Conservation (phyloP, 2,113 vertebrate genomes). For the Equus quagga region DNA sequence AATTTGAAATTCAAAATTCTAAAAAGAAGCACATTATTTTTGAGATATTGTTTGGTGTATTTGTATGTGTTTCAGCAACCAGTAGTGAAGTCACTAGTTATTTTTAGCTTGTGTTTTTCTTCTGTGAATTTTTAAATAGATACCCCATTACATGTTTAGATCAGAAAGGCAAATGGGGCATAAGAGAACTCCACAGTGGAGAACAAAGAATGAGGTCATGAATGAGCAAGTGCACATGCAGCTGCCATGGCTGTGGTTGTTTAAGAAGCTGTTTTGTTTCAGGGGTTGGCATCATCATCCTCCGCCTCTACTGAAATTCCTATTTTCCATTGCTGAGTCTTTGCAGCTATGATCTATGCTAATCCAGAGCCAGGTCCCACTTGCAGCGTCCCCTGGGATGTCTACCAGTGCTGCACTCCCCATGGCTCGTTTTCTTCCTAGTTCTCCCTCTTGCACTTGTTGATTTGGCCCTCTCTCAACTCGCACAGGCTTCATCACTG, state of each 20-base stretch:
- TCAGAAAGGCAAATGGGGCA: neutral
- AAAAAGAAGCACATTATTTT: neutral
- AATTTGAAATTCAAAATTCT: neutral
- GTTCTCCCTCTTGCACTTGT: neutral
- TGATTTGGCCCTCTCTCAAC: neutral
- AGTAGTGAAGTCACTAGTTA: neutral
- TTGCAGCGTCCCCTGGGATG: neutral
- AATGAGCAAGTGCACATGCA: neutral
- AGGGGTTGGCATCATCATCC: neutral
- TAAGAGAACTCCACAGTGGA: neutral
- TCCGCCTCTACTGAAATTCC: neutral
- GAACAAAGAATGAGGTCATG: neutral
- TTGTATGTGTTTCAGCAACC: neutral
- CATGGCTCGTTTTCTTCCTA: neutral
- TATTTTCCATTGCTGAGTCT: neutral
- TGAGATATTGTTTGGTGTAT: neutral
- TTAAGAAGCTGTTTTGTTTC: neutral
- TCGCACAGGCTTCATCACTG: neutral
- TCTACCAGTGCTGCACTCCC: neutral
- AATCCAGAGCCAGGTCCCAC: neutral
- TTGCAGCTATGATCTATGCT: neutral
- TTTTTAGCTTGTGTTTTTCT: neutral
- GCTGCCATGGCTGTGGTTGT: neutral
- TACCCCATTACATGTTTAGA: neutral
- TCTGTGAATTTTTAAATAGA: neutral